Base-by-base conservation (phyloP, 2,113 vertebrate genomes). In the Tauraco erythrolophus region DNA sequence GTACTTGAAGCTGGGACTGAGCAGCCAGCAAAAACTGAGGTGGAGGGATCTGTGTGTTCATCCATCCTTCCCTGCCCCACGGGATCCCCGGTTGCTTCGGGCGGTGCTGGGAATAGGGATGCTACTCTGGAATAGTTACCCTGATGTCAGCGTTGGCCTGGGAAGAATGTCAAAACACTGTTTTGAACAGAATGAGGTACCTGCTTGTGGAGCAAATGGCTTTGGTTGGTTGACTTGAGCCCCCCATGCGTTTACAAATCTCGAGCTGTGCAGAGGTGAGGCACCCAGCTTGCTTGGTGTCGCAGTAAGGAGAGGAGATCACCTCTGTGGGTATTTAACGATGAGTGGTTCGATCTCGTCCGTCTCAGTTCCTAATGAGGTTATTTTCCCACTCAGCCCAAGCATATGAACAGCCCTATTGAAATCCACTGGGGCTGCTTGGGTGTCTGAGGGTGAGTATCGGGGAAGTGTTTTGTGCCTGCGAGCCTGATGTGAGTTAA, bases 61-160 rank as follows among this genome's bases (percentile, higher is more conserved):
- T 61, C 84, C 30, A 19, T 79, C 39, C 31, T 69, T 84, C 68
- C 71, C 19, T 41, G 24, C n/a, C 57, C 51, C 2, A 1, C 0
- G 0, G 83, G 37, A 69, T 51, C 31, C 41, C 60, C 2, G 6
- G 18, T 53, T 64, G 51, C 24, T 35, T 60, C 0, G 4, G 41
- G 75, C 70, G 78, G 41, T 1, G 8, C 75, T 27, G 89, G 90
- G 48, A 54, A 11, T 11, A 60, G 62, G n/a, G 62, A 10, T 91
- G 53, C 41, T 54, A 0, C 48, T 83, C 39, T 54, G 45, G 51
- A 62, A 41, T 16, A 62, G 43, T 37, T 61, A 11, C 35, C 48
- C 37, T 10, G 10, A 11, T 69, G 53, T 11, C 30, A 72, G 79
- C 17, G 4, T 24, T 95, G 57, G 51, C 65, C 43, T 37, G 65